A percentile compares a stretch with the other conserved stretches of the same genome.
phyloP scores from a whole-genome alignment of 2,888 invertebrate genomes.

The Rhingia campestris region DNA sequence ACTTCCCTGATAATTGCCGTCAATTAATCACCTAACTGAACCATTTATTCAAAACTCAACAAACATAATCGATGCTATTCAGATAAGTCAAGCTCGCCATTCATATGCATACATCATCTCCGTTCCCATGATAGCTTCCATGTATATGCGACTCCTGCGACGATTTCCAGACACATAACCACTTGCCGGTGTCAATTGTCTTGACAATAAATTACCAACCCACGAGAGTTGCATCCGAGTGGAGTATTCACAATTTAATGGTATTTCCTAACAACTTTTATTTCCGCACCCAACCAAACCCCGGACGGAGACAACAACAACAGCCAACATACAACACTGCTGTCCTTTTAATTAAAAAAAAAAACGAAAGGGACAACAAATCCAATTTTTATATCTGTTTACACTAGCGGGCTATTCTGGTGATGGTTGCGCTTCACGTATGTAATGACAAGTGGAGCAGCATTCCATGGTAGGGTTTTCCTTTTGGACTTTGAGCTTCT shows the following conservation, averaged over 20 bases:
- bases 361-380: constrained; percentile 22
- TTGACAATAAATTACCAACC: constrained; percentile 20
- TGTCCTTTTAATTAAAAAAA: constrained; percentile 52
- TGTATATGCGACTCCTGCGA: constrained; percentile 26
- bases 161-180: constrained; percentile 25
- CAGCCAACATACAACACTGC: background rate
- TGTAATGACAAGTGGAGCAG: constrained; percentile 6
- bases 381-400: constrained; percentile 51
- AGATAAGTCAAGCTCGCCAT: constrained; percentile 24
- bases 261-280: background rate
- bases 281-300: constrained; percentile 32
- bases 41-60: constrained; percentile 19
- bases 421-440: constrained; percentile 17
- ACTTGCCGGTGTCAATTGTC: constrained; percentile 36
- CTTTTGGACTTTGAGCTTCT: background rate
- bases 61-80: constrained; percentile 17
- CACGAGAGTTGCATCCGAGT: constrained; percentile 3
- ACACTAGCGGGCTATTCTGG: constrained; percentile 29
- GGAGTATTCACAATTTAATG: constrained; percentile 21
- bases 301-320: constrained; percentile 3
- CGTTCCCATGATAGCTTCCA: background rate
- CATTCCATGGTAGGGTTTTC: background rate
- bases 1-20: constrained; percentile 23
- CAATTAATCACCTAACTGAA: constrained; percentile 26
- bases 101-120: constrained; percentile 15